These are phyloP conservation scores for Eleginops maclovinus DNA, from an alignment of 2,113 vertebrate genomes.

Conservation along the genomic window DNA sequence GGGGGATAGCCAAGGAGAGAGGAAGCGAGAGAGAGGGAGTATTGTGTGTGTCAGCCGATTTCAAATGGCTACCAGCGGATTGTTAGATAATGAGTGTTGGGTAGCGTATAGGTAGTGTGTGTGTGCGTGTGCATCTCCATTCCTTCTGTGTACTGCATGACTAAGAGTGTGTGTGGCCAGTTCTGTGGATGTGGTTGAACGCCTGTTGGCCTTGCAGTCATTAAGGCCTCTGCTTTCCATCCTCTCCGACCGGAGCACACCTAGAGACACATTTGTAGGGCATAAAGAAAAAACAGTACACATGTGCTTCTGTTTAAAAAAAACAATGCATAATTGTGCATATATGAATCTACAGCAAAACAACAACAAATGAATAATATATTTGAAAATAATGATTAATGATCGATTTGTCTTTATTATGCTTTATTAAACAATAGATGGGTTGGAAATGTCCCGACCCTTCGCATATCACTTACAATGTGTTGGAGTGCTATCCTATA, in stretches of 20 bases:
- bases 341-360: not conserved
- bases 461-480: too few relatives aligned
- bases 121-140: conserved; percentile 10
- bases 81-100: conserved; percentile 70
- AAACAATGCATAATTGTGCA: not conserved
- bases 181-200: conserved; percentile 24
- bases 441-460: too few relatives aligned
- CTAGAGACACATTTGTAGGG: conserved; percentile 4
- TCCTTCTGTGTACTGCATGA: conserved; percentile 14
- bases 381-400: too few relatives aligned
- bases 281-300: too few relatives aligned
- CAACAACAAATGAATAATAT: too few relatives aligned
- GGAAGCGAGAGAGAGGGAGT: not conserved
- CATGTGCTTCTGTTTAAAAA: too few relatives aligned
- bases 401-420: too few relatives aligned
- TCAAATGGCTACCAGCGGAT: conserved; percentile 67
- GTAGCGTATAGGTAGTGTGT: conserved; percentile 25
- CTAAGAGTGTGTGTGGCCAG: conserved; percentile 5
- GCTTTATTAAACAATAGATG: too few relatives aligned
- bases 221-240: not conserved
- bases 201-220: conserved; percentile 30
- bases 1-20: conserved; percentile 7
- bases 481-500: too few relatives aligned
- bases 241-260: conserved; percentile 7
- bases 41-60: conserved; percentile 64